Evolutionary conservation across 2,888 invertebrate genomes (phyloP).

Genomic region (Tupiocoris notatus): DNA sequence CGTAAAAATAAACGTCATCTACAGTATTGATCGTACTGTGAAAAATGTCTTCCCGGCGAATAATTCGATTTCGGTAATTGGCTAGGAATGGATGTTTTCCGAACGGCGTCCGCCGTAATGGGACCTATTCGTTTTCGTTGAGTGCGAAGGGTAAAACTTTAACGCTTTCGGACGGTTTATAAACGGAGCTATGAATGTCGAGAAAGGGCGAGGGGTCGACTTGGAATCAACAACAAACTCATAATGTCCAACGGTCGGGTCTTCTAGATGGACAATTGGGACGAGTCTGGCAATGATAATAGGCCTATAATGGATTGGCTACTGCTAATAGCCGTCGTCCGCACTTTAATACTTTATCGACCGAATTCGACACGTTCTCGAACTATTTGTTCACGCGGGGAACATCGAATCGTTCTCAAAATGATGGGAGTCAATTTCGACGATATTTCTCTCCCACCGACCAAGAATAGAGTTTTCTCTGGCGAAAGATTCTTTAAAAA

Average conservation of each 20-base stretch:
- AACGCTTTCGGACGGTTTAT: background rate
- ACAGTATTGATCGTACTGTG: too few species aligned
- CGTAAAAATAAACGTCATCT: too few species aligned
- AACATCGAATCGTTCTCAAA: too few species aligned
- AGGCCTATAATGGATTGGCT: background rate
- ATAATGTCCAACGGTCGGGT: background rate
- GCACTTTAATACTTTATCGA: too few species aligned
- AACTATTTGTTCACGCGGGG: too few species aligned
- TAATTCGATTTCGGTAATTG: background rate
- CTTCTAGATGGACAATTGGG: background rate
- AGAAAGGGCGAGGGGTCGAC: background rate
- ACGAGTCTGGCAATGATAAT: background rate
- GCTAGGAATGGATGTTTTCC: background rate
- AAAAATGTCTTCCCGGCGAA: background rate
- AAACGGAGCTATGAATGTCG: background rate
- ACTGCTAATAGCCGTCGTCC: background rate
- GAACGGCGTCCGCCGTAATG: background rate
- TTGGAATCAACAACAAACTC: background rate
- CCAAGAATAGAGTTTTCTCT: too few species aligned
- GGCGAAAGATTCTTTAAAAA: too few species aligned
- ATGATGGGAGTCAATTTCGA: too few species aligned
- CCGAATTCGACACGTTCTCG: too few species aligned
- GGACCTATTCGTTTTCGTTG: background rate
- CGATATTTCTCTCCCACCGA: too few species aligned
- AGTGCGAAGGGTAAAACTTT: background rate